Evolutionary conservation across 2,797 vertebrate species (phyloP).

Genomic region (Eulemur mongoz): DNA sequence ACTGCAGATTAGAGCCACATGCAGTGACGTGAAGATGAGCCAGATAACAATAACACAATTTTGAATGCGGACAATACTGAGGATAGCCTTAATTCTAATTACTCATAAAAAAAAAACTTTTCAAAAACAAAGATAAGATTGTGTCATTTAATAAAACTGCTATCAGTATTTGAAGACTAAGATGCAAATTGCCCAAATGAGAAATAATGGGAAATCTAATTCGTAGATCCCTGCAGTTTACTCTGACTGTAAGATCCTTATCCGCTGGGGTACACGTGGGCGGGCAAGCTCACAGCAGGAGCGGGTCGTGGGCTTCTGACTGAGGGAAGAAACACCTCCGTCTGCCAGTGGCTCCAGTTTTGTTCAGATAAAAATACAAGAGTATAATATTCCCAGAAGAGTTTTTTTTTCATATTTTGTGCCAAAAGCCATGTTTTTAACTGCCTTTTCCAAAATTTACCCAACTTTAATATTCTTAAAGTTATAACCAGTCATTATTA

Average conservation of each 20-base stretch:
- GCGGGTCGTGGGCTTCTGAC: constrained; percentile 34
- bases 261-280: constrained; percentile 48
- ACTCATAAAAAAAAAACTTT: background rate
- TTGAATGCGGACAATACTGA: background rate
- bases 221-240: constrained; percentile 68
- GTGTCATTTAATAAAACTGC: constrained; percentile 35
- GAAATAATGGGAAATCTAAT: constrained; percentile 65
- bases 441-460: background rate
- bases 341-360: background rate
- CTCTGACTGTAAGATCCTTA: constrained; percentile 53
- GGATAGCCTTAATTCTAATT: background rate
- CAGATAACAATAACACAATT: background rate
- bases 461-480: constrained; percentile 56
- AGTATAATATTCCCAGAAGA: background rate
- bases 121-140: background rate
- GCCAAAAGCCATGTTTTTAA: constrained; percentile 60
- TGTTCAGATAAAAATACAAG: constrained; percentile 51
- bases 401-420: background rate
- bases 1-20: background rate
- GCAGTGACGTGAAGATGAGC: background rate
- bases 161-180: constrained; percentile 59
- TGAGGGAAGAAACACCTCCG: background rate
- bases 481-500: constrained; percentile 30
- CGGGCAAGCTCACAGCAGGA: background rate
- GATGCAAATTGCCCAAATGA: constrained; percentile 53